phyloP scores from a whole-genome alignment of 1,140 invertebrate species.

The Micrasema longulum region DNA sequence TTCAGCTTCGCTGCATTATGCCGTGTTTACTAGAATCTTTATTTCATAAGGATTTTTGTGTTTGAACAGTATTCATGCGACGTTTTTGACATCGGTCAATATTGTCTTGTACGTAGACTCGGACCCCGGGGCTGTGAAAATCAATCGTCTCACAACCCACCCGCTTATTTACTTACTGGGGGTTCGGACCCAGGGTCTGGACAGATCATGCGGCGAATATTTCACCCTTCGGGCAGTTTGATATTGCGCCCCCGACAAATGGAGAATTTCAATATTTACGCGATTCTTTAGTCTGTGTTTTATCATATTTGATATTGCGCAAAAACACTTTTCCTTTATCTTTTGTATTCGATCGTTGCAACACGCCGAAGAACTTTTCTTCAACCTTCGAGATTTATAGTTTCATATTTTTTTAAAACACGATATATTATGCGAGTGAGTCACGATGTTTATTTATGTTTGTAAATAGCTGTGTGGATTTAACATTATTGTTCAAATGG shows the following conservation, averaged over 20 bases:
- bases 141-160: conserved; percentile 24
- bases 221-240: conserved; percentile 1
- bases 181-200: conserved; percentile 11
- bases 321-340: not conserved
- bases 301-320: not conserved
- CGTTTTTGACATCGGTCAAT: conserved; percentile 34
- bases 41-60: conserved; percentile 30
- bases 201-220: conserved; percentile 37
- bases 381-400: too few relatives aligned
- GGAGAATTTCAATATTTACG: conserved; percentile 8
- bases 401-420: too few relatives aligned
- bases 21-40: conserved; percentile 3
- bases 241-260: not conserved
- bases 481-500: conserved; percentile 3
- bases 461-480: conserved; percentile 11
- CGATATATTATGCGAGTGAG: not conserved
- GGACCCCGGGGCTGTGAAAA: conserved; percentile 31
- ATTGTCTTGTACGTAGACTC: conserved; percentile 10
- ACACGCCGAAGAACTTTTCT: too few relatives aligned
- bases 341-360: too few relatives aligned
- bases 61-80: conserved; percentile 21
- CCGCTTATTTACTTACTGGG: not conserved
- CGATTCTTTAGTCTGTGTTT: not conserved
- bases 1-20: conserved; percentile 14
- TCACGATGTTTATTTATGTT: conserved; percentile 14